These are phyloP conservation scores for Trachymyrmex cornetzi DNA, from an alignment of 1,140 invertebrate species.

Conservation along the genomic window DNA sequence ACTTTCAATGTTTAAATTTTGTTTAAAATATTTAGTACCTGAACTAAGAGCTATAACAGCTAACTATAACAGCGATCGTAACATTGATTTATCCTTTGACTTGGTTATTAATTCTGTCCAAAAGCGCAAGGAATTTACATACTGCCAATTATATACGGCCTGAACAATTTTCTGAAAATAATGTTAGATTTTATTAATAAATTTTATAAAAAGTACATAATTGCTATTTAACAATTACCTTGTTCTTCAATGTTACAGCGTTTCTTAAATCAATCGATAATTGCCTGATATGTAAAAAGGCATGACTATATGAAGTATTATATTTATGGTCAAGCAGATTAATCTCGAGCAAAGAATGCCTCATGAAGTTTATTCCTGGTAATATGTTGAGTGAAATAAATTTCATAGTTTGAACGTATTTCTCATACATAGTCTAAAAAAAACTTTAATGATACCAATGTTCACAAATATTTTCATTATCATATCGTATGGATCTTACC, in stretches of 20 bases:
- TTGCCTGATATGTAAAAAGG: no score
- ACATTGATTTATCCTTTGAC: slow-evolving; percentile 89
- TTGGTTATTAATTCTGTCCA: slow-evolving; percentile 94
- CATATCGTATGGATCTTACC: slow-evolving; percentile 82
- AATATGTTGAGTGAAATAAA: no score
- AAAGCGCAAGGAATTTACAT: slow-evolving; percentile 95
- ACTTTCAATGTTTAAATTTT: slow-evolving; percentile 88
- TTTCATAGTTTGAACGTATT: no score
- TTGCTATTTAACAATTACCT: no score
- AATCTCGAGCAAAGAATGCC: no score
- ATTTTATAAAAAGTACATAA: no score
- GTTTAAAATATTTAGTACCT: slow-evolving; percentile 89
- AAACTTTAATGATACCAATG: not conserved
- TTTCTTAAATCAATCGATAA: no score
- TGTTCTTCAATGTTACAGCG: no score
- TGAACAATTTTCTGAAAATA: slow-evolving; percentile 93
- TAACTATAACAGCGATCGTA: slow-evolving; percentile 96
- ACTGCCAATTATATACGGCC: slow-evolving; percentile 99
- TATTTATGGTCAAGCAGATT: no score
- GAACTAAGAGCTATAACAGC: slow-evolving; percentile 96
- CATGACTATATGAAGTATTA: no score
- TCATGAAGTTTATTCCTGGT: no score
- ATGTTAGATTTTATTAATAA: slow-evolving; percentile 27
- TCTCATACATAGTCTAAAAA: no score
- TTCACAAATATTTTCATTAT: slow-evolving; percentile 30